Conservation (phyloP, 1,140 invertebrate species). For the Pollicipes pollicipes region DNA sequence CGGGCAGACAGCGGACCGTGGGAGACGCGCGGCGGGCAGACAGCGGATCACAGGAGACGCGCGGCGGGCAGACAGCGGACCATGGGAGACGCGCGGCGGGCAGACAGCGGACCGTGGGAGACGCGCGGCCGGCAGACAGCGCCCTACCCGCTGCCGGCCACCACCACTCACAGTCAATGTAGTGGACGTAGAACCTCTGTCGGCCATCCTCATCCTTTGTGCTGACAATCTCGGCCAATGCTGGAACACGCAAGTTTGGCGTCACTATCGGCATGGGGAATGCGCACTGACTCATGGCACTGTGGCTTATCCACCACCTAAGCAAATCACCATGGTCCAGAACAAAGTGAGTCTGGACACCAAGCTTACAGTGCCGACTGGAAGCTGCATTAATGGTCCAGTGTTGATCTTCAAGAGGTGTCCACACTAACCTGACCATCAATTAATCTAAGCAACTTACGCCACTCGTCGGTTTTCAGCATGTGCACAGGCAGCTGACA, state of each 20-base stretch:
- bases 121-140: too few species aligned
- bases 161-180: slow-evolving; percentile 84
- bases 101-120: too few species aligned
- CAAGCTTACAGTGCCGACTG: neutral
- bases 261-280: slow-evolving; percentile 9
- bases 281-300: neutral
- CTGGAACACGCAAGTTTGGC: slow-evolving; percentile 40
- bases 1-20: too few species aligned
- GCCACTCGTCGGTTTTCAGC: slow-evolving; percentile 83
- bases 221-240: slow-evolving; percentile 85
- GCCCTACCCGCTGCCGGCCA: too few species aligned
- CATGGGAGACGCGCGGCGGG: too few species aligned
- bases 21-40: too few species aligned
- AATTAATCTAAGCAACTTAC: slow-evolving; percentile 36
- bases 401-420: neutral
- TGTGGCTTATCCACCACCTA: neutral
- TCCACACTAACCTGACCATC: too few species aligned
- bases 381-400: neutral
- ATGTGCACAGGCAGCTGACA: slow-evolving; percentile 84
- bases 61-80: too few species aligned
- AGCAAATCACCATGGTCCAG: too few species aligned
- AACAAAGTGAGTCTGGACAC: slow-evolving; percentile 8
- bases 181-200: slow-evolving; percentile 83
- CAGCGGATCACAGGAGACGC: too few species aligned
- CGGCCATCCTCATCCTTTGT: slow-evolving; percentile 51